phyloP scores from a whole-genome alignment of 2,797 vertebrate species.

The Urosaurus nigricauda region DNA sequence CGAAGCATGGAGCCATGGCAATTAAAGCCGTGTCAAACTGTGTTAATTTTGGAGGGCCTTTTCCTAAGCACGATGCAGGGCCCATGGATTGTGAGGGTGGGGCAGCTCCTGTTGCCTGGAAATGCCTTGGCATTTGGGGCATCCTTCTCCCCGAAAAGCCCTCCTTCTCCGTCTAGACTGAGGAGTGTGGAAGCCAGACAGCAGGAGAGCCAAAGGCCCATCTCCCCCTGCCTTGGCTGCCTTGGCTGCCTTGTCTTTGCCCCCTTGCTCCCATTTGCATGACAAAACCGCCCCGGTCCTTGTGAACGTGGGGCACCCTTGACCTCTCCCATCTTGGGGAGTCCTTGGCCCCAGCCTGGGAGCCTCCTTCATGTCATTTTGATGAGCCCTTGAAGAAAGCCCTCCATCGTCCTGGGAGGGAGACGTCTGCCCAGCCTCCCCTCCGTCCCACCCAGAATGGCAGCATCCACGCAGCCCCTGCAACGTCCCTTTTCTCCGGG shows the following conservation, averaged over 20 bases:
- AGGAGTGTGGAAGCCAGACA: no score
- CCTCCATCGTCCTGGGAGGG: conserved; percentile 69
- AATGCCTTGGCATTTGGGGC: no score
- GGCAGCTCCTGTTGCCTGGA: no score
- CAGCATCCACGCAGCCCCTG: conserved; percentile 34
- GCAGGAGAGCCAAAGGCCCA: no score
- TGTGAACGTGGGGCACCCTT: conserved; percentile 88
- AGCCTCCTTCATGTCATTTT: conserved; percentile 77
- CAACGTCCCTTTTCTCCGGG: neutral
- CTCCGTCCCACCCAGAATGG: neutral
- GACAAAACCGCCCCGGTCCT: conserved; percentile 83
- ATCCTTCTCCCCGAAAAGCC: no score
- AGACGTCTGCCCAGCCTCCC: conserved; percentile 37
- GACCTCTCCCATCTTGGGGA: conserved; percentile 84
- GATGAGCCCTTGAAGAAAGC: conserved; percentile 78
- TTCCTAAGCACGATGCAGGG: no score
- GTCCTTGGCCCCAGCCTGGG: conserved; percentile 85
- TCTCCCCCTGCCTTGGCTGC: neutral
- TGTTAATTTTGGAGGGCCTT: no score
- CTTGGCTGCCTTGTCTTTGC: neutral
- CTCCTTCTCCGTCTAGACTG: no score
- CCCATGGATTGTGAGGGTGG: no score
- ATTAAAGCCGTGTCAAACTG: no score
- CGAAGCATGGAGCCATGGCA: no score
- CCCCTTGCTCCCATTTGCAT: conserved; percentile 83